These are phyloP conservation scores for Phania funesta DNA, from an alignment of 2,888 invertebrate species.

Conservation along the genomic window DNA sequence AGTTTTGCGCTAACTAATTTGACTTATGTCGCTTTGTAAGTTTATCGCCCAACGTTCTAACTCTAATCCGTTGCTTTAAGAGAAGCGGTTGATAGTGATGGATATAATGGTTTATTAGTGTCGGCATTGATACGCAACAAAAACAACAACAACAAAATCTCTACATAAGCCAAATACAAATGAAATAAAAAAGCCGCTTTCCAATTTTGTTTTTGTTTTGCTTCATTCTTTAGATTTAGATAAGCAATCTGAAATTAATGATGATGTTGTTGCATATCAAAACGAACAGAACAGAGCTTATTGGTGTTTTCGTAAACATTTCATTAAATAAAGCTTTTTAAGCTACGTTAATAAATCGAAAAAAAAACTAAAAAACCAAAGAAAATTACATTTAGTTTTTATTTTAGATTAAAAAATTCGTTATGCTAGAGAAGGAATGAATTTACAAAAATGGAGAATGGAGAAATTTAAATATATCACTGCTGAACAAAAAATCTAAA, in stretches of 20 bases:
- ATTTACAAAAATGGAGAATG: neutral
- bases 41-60: neutral
- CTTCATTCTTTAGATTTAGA: conserved; percentile 61
- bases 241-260: conserved; percentile 71
- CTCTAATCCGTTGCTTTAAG: neutral
- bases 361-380: conserved; percentile 1
- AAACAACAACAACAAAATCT: conserved; percentile 39
- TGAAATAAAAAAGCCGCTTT: conserved; percentile 52
- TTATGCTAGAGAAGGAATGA: conserved; percentile 52
- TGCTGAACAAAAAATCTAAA: conserved; percentile 12
- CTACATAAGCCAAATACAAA: conserved; percentile 18
- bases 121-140: conserved; percentile 68
- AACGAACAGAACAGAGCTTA: conserved; percentile 23
- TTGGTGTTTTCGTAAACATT: conserved; percentile 53
- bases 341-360: conserved; percentile 24
- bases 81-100: conserved; percentile 59
- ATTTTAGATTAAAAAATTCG: conserved; percentile 60
- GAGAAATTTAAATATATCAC: conserved; percentile 54
- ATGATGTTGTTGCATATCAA: conserved; percentile 67
- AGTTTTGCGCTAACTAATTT: neutral
- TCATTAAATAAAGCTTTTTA: conserved; percentile 49
- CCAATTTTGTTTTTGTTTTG: conserved; percentile 43
- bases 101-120: conserved; percentile 67
- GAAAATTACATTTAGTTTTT: conserved; percentile 45
- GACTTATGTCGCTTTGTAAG: neutral